Conservation (phyloP, 2,113 vertebrate species). For the Coptodon rendalli region DNA sequence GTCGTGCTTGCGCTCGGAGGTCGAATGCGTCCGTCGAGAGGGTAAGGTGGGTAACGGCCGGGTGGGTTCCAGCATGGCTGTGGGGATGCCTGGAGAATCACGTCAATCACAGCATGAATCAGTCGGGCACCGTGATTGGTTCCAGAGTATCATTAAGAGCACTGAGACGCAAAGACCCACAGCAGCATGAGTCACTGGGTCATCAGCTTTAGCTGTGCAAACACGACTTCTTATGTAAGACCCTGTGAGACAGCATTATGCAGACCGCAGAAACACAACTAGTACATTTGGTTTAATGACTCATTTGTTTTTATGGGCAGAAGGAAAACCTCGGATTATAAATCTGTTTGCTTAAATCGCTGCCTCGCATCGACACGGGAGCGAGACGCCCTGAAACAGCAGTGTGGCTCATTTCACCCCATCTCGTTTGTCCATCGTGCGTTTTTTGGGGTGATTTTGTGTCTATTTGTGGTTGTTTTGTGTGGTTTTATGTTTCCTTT, state of each 20-base stretch:
- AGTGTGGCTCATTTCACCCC: rapidly evolving
- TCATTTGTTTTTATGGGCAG: neutral
- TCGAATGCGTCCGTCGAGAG: conserved; percentile 83
- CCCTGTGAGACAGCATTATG: neutral
- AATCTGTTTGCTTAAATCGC: neutral
- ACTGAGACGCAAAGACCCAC: neutral
- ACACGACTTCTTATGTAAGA: neutral
- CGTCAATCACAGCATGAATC: neutral
- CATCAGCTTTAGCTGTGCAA: neutral
- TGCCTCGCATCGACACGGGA: neutral
- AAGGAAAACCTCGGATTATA: neutral
- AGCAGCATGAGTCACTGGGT: neutral
- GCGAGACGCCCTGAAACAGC: neutral
- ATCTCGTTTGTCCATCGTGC: neutral
- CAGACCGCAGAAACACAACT: neutral
- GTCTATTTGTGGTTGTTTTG: neutral
- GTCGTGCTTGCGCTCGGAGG: conserved; percentile 86
- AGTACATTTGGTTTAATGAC: neutral
- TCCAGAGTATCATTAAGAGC: neutral
- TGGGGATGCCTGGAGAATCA: conserved; percentile 79
- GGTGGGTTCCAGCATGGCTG: conserved; percentile 91
- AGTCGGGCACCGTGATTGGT: neutral
- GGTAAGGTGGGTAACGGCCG: conserved; percentile 90
- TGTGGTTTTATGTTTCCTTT: neutral
- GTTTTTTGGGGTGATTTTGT: neutral